Evolutionary conservation across 1,140 invertebrate species (phyloP).

Genomic region (Eurosta solidaginis): DNA sequence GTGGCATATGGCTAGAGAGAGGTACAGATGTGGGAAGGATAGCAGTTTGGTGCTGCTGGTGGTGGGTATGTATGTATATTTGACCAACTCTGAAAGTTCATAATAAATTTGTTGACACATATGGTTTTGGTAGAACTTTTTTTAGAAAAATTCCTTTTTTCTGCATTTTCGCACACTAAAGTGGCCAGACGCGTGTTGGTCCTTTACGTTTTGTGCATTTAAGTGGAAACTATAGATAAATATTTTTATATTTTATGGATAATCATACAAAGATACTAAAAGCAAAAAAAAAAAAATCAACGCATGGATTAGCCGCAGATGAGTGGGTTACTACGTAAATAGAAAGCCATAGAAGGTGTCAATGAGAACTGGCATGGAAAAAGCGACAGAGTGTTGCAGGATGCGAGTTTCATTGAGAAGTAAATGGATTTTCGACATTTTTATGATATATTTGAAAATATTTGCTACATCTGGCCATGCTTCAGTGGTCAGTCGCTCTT

Average conservation of each 20-base stretch:
- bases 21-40: too few species aligned
- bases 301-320: background rate
- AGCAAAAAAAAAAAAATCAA: background rate
- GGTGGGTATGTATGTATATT: background rate
- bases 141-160: background rate
- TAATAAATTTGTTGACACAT: background rate
- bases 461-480: background rate
- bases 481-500: background rate
- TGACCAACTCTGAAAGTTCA: background rate
- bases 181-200: constrained; percentile 8
- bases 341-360: background rate
- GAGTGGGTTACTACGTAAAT: background rate
- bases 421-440: background rate
- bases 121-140: too few species aligned
- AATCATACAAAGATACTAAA: background rate
- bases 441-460: background rate
- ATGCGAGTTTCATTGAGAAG: background rate
- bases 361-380: background rate
- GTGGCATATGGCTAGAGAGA: too few species aligned
- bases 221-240: constrained; percentile 58
- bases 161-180: background rate
- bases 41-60: background rate
- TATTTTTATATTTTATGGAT: constrained; percentile 58
- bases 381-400: background rate
- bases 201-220: constrained; percentile 45